A percentile compares a stretch with the other conserved stretches of the same genome.
phyloP scores from a whole-genome alignment of 2,113 vertebrate genomes.

The Hydrochoerus hydrochaeris region DNA sequence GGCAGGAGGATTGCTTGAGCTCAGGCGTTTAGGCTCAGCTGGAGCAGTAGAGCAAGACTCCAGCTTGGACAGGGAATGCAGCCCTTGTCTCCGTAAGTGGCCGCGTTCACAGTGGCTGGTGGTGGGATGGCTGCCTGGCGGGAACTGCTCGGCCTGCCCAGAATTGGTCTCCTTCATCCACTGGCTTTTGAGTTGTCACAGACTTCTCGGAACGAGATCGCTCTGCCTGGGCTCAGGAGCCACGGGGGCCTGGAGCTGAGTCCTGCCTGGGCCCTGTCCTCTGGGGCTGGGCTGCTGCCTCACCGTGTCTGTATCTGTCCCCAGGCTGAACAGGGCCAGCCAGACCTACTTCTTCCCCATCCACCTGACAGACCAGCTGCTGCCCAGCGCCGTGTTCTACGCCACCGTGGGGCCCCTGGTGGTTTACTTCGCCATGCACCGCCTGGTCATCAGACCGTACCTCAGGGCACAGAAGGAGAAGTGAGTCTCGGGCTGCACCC shows the following conservation, averaged over 20 bases:
- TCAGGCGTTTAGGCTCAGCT: too few species aligned
- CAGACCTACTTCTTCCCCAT: constrained; percentile 99
- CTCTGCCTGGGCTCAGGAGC: not conserved
- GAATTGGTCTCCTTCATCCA: not conserved
- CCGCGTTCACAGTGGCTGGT: not conserved
- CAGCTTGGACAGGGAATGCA: too few species aligned
- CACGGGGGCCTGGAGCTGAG: not conserved
- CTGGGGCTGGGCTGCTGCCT: not conserved
- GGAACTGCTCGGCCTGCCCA: rapidly evolving
- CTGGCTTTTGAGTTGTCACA: not conserved
- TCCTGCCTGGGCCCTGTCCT: rapidly evolving
- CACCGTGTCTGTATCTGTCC: not conserved
- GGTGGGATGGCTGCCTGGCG: rapidly evolving
- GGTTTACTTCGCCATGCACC: constrained; percentile 95
- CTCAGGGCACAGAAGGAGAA: constrained; percentile 95
- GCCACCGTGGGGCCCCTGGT: constrained; percentile 97
- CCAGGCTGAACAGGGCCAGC: constrained; percentile 96
- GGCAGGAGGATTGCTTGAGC: not conserved
- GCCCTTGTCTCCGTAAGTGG: too few species aligned
- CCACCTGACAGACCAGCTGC: constrained; percentile 97
- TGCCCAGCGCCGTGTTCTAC: constrained; percentile 98
- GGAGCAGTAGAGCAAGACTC: too few species aligned
- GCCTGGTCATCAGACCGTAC: constrained; percentile 96
- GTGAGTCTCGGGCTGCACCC: constrained; percentile 86
- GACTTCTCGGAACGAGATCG: not conserved